Base-by-base conservation (phyloP, 2,888 invertebrate species). In the Ophioninae sp. region DNA sequence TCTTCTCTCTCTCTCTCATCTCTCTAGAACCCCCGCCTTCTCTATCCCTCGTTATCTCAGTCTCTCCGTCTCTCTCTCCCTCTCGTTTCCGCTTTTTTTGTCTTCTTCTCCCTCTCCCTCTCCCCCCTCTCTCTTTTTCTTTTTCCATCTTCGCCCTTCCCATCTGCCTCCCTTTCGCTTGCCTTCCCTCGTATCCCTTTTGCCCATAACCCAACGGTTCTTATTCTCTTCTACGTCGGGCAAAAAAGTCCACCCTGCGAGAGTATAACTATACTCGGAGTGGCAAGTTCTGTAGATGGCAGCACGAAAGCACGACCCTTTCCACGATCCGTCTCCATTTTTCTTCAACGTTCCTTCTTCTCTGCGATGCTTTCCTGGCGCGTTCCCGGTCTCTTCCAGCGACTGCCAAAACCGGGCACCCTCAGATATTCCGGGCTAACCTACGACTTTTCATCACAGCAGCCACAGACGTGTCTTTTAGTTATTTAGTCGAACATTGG, bases 311-410 rank as follows among this genome's bases (percentile, higher is more conserved):
- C 51, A 51, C 51, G 87, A 84, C 87, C 87, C 87, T 83, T 85
- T 78, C 79, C 79, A 85, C 89, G 89, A 90, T 91, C 89, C 90
- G 88, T 91, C 90, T 90, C 90, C 88, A 90, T 91, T 91, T 91
- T 91, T 91, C 90, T 89, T 89, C 86, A 87, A 86, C 59, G 51
- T 59, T 59, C 88, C 88, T 89, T 90, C 88, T 89, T 90, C 87
- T 87, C 88, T 89, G 89, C 87, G 44, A 86, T 86, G 13, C 1
- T 51, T 51, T 51, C 17, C 51, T 13, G 51, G 51, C 51, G 51
- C 5, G 13, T 51, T 17, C 17, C 10, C 51, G 5, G 10, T 51
- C 17, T 87, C 87, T 85, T 87, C 87, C 30, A 30, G 82, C 85
- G 22, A 22, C 22, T 59, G n/a, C 59, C 59, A 22, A 51, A 51